Evolutionary conservation across 2,797 vertebrate genomes (phyloP), one percentile per base, ranked within the genome.

Genomic region (Linurgus olivaceus): DNA sequence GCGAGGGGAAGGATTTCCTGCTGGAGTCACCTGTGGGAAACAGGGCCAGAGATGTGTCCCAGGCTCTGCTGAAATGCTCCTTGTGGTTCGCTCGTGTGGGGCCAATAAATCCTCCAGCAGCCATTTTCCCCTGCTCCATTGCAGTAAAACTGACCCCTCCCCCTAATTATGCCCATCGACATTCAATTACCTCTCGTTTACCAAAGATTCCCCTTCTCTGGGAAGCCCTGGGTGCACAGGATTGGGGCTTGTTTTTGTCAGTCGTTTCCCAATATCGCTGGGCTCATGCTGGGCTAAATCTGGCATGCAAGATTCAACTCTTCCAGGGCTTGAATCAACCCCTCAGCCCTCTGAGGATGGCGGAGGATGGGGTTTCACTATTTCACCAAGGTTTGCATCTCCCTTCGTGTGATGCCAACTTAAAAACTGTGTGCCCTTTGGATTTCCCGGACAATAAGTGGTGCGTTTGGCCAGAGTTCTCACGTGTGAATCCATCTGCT

Each of bases 1-100:
- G 25, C 42, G 15, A 80, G 48, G 80, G 42, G 45, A 80, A 77
- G 38, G 51, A 57, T 86, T 94, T 91, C 79, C 75, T 93, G 29
- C 62, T 9, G 4, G 6, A 66, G 44, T 59, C 75, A 42, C 66
- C 76, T 91, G 28, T 66, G 72, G 84, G 38, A 54, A 84, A 26
- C 37, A 50, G 79, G 65, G 44, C 61, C 28, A 12, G 38, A 25
- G 54, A 58, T 20, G n/a, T 29, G 42, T 52, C 50, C 66, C 14
- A 8, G 38, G 26, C 72, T 86, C 42, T 62, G 47, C 5, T 14
- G 54, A 88, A 82, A 80, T 33, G 25, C 38, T 79, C 6, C 0
- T 62, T 1, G 1, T 50, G 75, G 23, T 54, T 68, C 0, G 0
- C 7, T 74, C 54, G 10, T 8, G 21, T n/a, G 68, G 80, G 78